Conservation (phyloP, 2,888 invertebrate genomes). For the Aelia acuminata region DNA sequence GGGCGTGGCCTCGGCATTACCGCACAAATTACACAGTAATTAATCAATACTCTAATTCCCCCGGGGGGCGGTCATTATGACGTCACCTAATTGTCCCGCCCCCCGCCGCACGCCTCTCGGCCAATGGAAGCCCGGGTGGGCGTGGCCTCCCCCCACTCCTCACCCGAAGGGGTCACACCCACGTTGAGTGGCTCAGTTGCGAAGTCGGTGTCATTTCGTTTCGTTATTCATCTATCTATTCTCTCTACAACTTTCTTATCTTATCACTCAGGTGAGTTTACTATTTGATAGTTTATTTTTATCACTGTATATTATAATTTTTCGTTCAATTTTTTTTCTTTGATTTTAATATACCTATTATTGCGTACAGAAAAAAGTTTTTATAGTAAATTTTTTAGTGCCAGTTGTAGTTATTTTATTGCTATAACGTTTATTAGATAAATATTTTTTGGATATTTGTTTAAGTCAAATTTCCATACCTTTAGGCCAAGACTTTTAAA, state of each 20-base stretch:
- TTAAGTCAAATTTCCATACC: too few relatives aligned
- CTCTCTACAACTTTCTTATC: background rate
- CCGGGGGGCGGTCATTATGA: conserved; percentile 61
- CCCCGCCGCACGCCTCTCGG: conserved; percentile 35
- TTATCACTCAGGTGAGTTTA: conserved; percentile 53
- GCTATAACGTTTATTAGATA: too few relatives aligned
- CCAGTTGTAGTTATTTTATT: too few relatives aligned
- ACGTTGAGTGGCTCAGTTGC: conserved; percentile 14
- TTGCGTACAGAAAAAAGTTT: too few relatives aligned
- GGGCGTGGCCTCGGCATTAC: conserved; percentile 63
- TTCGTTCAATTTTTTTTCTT: too few relatives aligned
- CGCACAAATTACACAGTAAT: conserved; percentile 65
- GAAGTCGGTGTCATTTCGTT: conserved; percentile 13
- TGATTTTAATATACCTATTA: too few relatives aligned
- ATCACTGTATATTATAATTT: too few relatives aligned
- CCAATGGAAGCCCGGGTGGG: conserved; percentile 60
- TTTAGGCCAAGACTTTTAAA: too few relatives aligned
- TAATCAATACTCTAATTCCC: conserved; percentile 64
- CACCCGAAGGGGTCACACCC: conserved; percentile 48
- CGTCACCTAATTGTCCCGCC: conserved; percentile 62
- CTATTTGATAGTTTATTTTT: background rate
- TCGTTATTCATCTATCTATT: background rate
- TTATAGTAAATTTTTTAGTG: too few relatives aligned
- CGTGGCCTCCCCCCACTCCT: conserved; percentile 43
- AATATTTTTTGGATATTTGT: too few relatives aligned